Base-by-base conservation (phyloP, 2,113 vertebrate species). In the Halcyon malimbica region DNA sequence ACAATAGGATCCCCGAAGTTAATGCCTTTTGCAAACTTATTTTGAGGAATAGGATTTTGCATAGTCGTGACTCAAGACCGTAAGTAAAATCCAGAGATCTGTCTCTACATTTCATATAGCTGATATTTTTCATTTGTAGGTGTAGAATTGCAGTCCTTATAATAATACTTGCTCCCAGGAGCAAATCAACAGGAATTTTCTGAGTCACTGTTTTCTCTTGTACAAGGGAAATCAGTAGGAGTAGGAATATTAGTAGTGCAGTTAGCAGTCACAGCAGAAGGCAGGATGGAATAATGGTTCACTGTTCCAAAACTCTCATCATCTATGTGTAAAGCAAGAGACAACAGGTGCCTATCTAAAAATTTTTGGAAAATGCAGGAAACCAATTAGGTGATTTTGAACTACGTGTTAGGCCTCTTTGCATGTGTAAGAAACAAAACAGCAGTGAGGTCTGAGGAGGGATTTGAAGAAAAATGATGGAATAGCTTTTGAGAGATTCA, bases 381-480 rank as follows among this genome's bases (percentile, higher is more conserved):
- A 85, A 75, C 5, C 19, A n/a, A 2, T 70, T 14, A 46, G 51
- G 16, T 70, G 8, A 50, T 85, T 75, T 50, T 85, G 21, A 70
- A 50, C 21, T 33, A 37, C 10, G 1, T 46, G 5, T 2, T 67
- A 69, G 62, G 21, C 62, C 5, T 87, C 39, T 37, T 41, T 57
- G 20, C 0, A 0, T 35, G 16, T 68, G 11, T 46, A 51, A 59
- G 37, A 79, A 83, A 26, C 33, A 44, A 23, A 68, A 69, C 15
- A 83, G 4, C 33, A 37, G 12, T 73, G 59, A 77, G 19, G 7
- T 88, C 89, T 71, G 26, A 83, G 64, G 23, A 57, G 7, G 1
- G 3, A 1, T 62, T 73, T 81, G 41, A 77, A 87, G 17, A 5
- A 81, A 89, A 92, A 48, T 78, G 6, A 19, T 63, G 16, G 23